These are phyloP conservation scores for Himalopsyche tibetana DNA, from an alignment of 2,888 invertebrate genomes.

Conservation along the genomic window DNA sequence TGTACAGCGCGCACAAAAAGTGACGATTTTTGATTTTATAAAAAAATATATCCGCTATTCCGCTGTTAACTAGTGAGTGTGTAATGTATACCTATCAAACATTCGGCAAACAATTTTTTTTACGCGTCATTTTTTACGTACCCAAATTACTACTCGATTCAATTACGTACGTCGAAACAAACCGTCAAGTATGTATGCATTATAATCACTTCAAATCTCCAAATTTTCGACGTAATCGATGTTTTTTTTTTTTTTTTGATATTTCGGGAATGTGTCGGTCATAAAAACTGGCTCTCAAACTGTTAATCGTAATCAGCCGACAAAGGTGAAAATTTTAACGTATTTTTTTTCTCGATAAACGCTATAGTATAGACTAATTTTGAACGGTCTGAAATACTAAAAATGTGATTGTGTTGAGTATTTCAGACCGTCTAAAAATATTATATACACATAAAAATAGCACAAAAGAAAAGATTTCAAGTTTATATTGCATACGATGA, in stretches of 20 bases:
- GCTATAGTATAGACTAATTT: too few relatives aligned
- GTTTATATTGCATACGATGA: too few relatives aligned
- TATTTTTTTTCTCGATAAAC: too few relatives aligned
- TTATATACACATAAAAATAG: too few relatives aligned
- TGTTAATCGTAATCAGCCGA: neutral
- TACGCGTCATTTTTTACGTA: slow-evolving; percentile 5
- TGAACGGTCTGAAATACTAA: too few relatives aligned
- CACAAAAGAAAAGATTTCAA: too few relatives aligned
- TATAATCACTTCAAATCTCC: slow-evolving; percentile 16
- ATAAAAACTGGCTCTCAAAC: neutral
- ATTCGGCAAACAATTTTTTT: slow-evolving; percentile 3
- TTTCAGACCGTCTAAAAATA: too few relatives aligned
- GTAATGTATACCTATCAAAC: neutral
- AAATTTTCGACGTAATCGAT: slow-evolving; percentile 23
- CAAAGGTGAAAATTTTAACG: too few relatives aligned
- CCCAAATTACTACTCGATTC: neutral
- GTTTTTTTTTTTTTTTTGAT: neutral
- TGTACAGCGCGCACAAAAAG: neutral
- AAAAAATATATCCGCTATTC: neutral
- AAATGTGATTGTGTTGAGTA: too few relatives aligned
- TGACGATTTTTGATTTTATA: neutral
- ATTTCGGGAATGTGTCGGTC: neutral
- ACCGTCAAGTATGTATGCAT: slow-evolving; percentile 1
- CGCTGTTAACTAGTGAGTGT: neutral
- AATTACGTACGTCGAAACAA: slow-evolving; percentile 10